Evolutionary conservation across 2,113 vertebrate species (phyloP).

Genomic region (Bubo bubo): DNA sequence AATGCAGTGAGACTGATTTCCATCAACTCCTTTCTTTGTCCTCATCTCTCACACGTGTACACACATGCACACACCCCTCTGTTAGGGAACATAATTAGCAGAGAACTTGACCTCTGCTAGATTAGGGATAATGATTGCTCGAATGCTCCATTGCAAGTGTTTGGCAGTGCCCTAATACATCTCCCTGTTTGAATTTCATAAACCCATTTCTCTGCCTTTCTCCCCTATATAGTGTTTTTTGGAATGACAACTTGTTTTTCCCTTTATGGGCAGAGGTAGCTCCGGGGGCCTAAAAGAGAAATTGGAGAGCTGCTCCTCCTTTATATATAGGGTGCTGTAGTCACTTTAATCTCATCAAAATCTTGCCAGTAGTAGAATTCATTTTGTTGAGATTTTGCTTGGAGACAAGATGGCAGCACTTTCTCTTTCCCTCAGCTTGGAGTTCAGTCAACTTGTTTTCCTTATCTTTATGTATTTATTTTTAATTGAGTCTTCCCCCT

Average conservation of each 20-base stretch:
- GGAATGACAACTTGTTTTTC: slow-evolving; percentile 64
- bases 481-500: slow-evolving; percentile 8
- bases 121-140: slow-evolving; percentile 21
- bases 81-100: slow-evolving; percentile 30
- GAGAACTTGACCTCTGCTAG: slow-evolving; percentile 37
- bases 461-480: neutral
- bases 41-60: neutral
- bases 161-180: slow-evolving; percentile 1
- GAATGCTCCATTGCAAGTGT: neutral
- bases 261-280: slow-evolving; percentile 60
- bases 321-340: slow-evolving; percentile 53
- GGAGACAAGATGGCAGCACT: slow-evolving; percentile 59
- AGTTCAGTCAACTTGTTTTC: slow-evolving; percentile 14
- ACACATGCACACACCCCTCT: neutral
- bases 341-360: slow-evolving; percentile 71
- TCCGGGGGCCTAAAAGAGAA: slow-evolving; percentile 44
- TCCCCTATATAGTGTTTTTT: neutral
- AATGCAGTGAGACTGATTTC: slow-evolving; percentile 13
- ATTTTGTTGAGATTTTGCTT: slow-evolving; percentile 61
- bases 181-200: neutral
- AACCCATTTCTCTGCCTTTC: slow-evolving; percentile 10
- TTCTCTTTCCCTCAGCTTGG: slow-evolving; percentile 42
- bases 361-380: slow-evolving; percentile 69
- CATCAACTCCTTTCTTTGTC: slow-evolving; percentile 9
- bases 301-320: slow-evolving; percentile 47